Base-by-base conservation (phyloP, 2,888 invertebrate species). In the Aporophyla nigra region DNA sequence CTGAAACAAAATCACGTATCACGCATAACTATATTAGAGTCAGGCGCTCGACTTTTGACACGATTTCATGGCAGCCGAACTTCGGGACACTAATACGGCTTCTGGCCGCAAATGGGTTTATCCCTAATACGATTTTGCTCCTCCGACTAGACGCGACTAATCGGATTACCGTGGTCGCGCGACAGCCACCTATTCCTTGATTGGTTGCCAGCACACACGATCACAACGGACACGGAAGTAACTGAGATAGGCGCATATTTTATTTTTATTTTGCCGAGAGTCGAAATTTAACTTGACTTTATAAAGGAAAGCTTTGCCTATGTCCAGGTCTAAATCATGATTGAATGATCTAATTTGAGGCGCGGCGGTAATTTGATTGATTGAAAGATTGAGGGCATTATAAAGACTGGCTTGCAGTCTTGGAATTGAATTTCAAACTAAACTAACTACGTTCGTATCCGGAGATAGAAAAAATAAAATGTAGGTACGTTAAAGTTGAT, bases 71-170 rank as follows among this genome's bases (percentile, higher is more conserved):
- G 76, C 74, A 79, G 70, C 72, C 80, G 43, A 87, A 88, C 80
- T 88, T 87, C 75, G 80, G 70, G 71, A 82, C 86, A 84, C 79
- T 86, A 89, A 88, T 87, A 85, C 74, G 86, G 87, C 87, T 85
- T 88, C 86, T 79, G 78, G 83, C 81, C 84, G 83, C 85, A 86
- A 89, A 89, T 87, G 84, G 81, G 87, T 87, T 90, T 89, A 89
- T 83, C 86, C 74, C 80, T 90, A 90, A 89, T 84, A 70, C 82
- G 81, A 89, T 90, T 89, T 78, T 72, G 71, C 70, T 83, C 71
- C 71, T 82, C 78, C 74, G 82, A 74, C 76, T 84, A 76, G 78
- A 75, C 77, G 82, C 77, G 66, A 75, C 73, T 82, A 89, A 87
- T 87, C 85, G 68, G 85, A 87, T 88, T 86, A 87, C 75, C 63